Evolutionary conservation across 2,797 vertebrate species (phyloP).

Genomic region (Pipistrellus pygmaeus): DNA sequence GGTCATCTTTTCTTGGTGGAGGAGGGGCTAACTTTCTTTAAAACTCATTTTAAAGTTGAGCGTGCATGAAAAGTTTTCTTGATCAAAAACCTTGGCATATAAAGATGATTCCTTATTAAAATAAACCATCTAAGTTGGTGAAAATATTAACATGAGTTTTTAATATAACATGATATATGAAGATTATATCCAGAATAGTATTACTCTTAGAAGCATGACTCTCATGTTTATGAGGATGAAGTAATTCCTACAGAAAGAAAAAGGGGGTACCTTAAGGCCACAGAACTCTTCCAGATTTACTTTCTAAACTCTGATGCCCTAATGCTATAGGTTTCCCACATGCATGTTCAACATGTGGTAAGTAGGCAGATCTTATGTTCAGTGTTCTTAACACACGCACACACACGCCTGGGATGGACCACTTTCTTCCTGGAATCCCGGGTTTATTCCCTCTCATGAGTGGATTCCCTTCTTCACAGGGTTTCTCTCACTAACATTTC

Average conservation of each 20-base stretch:
- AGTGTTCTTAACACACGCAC: neutral
- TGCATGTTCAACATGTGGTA: neutral
- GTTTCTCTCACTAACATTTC: neutral
- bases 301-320: neutral
- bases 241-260: neutral
- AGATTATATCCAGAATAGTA: neutral
- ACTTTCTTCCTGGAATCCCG: neutral
- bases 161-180: neutral
- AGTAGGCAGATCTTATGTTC: neutral
- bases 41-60: neutral
- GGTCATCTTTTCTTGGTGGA: neutral
- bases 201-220: neutral
- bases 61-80: neutral
- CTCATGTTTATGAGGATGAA: neutral
- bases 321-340: neutral
- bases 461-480: neutral
- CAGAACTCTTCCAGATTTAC: neutral
- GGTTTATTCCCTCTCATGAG: neutral
- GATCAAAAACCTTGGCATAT: neutral
- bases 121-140: neutral
- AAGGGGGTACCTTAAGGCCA: neutral
- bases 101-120: constrained; percentile 12
- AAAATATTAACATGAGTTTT: constrained; percentile 17
- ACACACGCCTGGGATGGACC: neutral
- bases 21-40: neutral